These are phyloP conservation scores for Cryptomyrus ogoouensis DNA, from an alignment of 2,113 vertebrate species.

Conservation along the genomic window DNA sequence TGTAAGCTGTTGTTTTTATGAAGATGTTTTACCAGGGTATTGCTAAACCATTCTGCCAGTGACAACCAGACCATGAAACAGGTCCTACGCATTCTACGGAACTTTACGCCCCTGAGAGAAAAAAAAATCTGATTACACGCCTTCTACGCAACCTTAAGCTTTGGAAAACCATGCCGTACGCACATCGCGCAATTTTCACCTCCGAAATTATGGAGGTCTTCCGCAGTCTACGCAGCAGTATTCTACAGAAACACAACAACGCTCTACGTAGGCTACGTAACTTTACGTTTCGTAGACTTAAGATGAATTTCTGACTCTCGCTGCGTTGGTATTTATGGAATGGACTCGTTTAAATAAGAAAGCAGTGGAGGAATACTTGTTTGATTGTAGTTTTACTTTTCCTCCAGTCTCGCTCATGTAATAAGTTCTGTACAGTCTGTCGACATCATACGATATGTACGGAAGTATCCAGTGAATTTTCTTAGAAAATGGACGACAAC, in stretches of 20 bases:
- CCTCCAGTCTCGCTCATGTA: not conserved
- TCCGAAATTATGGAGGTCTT: not conserved
- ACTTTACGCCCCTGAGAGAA: not conserved
- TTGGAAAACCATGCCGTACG: not conserved
- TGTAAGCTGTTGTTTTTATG: not conserved
- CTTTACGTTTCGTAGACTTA: not conserved
- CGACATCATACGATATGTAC: not conserved
- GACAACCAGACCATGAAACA: not conserved
- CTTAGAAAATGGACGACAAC: constrained; percentile 38
- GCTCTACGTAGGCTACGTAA: not conserved
- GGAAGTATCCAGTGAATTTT: not conserved
- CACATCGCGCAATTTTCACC: not conserved
- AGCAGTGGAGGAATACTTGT: not conserved
- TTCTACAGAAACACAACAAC: too few relatives aligned
- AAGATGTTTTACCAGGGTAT: not conserved
- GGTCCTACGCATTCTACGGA: not conserved
- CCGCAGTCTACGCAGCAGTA: not conserved
- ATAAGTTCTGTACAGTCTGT: not conserved
- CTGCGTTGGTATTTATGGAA: not conserved
- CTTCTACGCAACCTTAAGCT: not conserved
- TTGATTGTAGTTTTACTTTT: not conserved
- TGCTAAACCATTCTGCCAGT: not conserved
- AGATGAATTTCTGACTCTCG: not conserved
- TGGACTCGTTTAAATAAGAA: not conserved
- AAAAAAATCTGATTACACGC: not conserved